A percentile compares a stretch with the other conserved stretches of the same genome.
Conservation (phyloP, 2,888 invertebrate species). For the Polyploca ridens region DNA sequence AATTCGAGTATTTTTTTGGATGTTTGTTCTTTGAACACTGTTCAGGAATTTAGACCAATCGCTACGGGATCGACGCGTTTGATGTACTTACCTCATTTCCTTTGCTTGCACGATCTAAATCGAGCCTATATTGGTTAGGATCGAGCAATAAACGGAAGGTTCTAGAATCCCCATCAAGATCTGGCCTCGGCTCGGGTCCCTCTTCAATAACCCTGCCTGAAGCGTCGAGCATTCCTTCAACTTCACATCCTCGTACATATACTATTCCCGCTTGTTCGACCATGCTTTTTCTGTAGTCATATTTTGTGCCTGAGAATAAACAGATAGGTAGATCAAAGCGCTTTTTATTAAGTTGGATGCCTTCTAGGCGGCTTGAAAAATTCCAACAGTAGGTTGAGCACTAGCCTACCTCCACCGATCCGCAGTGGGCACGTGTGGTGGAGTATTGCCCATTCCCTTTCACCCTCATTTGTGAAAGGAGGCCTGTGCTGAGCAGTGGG, state of each 20-base stretch:
- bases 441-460: too few species aligned
- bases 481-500: too few species aligned
- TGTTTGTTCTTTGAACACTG: too few species aligned
- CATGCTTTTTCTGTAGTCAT: slow-evolving; percentile 93
- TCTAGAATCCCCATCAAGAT: slow-evolving; percentile 93
- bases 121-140: slow-evolving; percentile 97
- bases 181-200: slow-evolving; percentile 95
- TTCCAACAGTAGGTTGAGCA: too few species aligned
- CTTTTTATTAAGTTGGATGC: too few species aligned
- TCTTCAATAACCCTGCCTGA: slow-evolving; percentile 98
- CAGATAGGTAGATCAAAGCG: not conserved
- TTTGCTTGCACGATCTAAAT: slow-evolving; percentile 93
- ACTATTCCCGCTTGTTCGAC: slow-evolving; percentile 96
- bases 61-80: not conserved
- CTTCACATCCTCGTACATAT: slow-evolving; percentile 98
- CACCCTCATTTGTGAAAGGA: too few species aligned
- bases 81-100: slow-evolving; percentile 87
- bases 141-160: slow-evolving; percentile 98
- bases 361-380: too few species aligned
- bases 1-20: too few species aligned
- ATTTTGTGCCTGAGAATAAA: slow-evolving; percentile 87
- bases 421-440: too few species aligned
- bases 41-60: too few species aligned
- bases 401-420: too few species aligned
- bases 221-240: slow-evolving; percentile 98